These are phyloP conservation scores for Omphaloscelis lunosa DNA, from an alignment of 2,888 invertebrate species.

Conservation along the genomic window DNA sequence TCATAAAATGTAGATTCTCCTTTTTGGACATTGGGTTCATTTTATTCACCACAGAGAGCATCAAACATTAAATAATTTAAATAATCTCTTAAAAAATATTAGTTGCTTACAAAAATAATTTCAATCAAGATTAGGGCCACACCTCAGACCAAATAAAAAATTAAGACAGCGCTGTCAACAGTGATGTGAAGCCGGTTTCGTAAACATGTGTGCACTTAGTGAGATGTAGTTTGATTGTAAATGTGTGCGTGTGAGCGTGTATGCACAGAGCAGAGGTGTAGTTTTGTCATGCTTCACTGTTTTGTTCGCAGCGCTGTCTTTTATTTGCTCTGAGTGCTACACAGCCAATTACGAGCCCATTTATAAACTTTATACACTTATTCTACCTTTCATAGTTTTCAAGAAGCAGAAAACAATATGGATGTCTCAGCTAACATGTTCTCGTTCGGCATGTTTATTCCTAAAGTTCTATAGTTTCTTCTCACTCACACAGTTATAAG, in stretches of 20 bases:
- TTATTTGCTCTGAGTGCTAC: neutral
- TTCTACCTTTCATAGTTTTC: neutral
- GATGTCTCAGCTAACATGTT: neutral
- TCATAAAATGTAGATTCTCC: neutral
- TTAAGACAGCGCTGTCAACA: too few species aligned
- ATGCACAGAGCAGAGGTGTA: too few species aligned
- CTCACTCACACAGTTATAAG: neutral
- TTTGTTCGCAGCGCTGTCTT: too few species aligned
- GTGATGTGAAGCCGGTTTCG: too few species aligned
- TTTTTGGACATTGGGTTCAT: neutral
- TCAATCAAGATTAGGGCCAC: neutral
- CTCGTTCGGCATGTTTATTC: neutral
- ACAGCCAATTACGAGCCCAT: neutral
- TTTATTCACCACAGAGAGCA: constrained; percentile 27
- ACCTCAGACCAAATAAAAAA: too few species aligned
- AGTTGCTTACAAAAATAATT: constrained; percentile 8
- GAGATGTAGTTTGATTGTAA: too few species aligned
- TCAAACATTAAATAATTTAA: constrained; percentile 13
- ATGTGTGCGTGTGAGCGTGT: too few species aligned
- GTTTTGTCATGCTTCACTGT: too few species aligned
- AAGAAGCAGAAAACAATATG: neutral
- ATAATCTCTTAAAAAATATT: constrained; percentile 17
- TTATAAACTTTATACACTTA: neutral
- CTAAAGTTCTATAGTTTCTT: neutral
- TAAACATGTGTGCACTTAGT: too few species aligned